These are phyloP conservation scores for Lucifuga dentata DNA, from an alignment of 2,113 vertebrate species.

Conservation along the genomic window DNA sequence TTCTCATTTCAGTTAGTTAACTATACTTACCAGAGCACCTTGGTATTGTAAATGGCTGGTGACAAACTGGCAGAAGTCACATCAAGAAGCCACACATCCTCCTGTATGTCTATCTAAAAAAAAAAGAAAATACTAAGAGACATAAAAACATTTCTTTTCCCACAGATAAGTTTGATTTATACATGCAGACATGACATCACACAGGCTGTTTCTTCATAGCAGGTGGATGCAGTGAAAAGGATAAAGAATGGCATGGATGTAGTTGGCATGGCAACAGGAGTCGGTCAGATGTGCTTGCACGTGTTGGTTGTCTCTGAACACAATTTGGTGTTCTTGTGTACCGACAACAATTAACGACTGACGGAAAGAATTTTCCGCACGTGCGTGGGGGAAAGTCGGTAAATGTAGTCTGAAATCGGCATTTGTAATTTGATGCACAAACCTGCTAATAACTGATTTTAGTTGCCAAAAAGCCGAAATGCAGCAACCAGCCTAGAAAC, in stretches of 20 bases:
- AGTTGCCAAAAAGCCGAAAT: neutral
- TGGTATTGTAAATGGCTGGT: too few relatives aligned
- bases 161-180: too few relatives aligned
- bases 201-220: slow-evolving; percentile 9
- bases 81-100: too few relatives aligned
- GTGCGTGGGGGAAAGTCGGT: too few relatives aligned
- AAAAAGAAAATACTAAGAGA: too few relatives aligned
- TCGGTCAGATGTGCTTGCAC: slow-evolving; percentile 61
- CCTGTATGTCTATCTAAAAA: too few relatives aligned
- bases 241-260: slow-evolving; percentile 41
- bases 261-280: slow-evolving; percentile 77
- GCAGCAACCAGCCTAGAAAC: neutral
- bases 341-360: neutral
- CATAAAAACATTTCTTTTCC: too few relatives aligned
- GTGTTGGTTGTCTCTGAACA: slow-evolving; percentile 32
- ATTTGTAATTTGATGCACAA: neutral
- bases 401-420: neutral
- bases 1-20: too few relatives aligned
- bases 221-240: slow-evolving; percentile 18
- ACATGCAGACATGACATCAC: neutral
- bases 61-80: too few relatives aligned
- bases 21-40: too few relatives aligned
- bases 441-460: neutral
- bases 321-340: slow-evolving; percentile 5
- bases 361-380: neutral